Percentiles rank a stretch among this genome's conserved stretches.
phyloP scores from a whole-genome alignment of 2,888 invertebrate genomes.

The Adelphocoris suturalis region DNA sequence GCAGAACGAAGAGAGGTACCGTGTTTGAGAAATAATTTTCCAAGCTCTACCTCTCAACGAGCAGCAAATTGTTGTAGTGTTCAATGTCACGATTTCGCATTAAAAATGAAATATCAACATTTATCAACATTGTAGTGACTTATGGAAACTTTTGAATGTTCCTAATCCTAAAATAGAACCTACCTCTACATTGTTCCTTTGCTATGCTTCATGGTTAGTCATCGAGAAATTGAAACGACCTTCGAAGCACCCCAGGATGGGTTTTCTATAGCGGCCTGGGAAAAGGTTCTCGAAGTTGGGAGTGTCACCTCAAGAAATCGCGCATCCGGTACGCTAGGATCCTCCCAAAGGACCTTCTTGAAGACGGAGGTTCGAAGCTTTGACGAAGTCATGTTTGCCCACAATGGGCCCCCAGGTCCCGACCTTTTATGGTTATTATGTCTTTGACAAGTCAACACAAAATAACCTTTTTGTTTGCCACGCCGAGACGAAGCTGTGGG shows the following conservation, averaged over 20 bases:
- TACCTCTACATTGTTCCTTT: background rate
- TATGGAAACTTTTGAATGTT: background rate
- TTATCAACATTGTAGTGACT: too few species aligned
- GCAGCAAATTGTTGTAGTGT: too few species aligned
- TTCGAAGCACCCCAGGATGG: background rate
- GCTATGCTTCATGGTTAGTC: conserved; percentile 35
- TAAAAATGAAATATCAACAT: too few species aligned
- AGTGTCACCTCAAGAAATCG: conserved; percentile 30
- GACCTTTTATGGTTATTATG: conserved; percentile 55
- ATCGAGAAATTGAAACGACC: background rate
- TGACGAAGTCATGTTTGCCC: conserved; percentile 38
- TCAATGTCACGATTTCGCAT: too few species aligned
- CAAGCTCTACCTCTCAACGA: too few species aligned
- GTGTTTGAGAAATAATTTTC: too few species aligned
- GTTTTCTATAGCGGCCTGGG: conserved; percentile 5
- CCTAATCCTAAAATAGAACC: background rate
- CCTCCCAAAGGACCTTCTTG: conserved; percentile 6
- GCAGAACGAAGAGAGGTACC: too few species aligned
- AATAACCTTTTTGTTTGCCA: conserved; percentile 46
- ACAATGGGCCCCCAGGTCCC: conserved; percentile 43
- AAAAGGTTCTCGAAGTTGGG: conserved; percentile 16
- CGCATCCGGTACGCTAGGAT: conserved; percentile 32
- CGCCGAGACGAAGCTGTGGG: conserved; percentile 29
- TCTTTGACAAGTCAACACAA: background rate
- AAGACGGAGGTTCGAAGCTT: conserved; percentile 23